phyloP scores from a whole-genome alignment of 2,113 vertebrate genomes.

The Ceyx margarethae region DNA sequence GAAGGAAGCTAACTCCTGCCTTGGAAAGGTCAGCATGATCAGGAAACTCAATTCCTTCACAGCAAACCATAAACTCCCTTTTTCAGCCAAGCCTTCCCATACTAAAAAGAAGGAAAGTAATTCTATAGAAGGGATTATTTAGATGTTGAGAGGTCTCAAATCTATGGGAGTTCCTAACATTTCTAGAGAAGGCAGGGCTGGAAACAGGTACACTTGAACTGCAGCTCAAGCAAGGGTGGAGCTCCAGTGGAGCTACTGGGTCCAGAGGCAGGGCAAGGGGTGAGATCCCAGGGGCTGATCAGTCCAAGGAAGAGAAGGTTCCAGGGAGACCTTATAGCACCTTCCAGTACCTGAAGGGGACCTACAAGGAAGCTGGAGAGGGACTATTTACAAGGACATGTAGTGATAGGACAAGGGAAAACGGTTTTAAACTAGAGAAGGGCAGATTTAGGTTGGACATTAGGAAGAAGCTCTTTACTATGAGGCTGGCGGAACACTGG shows the following conservation, averaged over 20 bases:
- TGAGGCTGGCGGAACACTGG: too few relatives aligned
- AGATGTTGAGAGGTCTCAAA: background rate
- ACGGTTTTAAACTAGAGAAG: too few relatives aligned
- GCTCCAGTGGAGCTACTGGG: background rate
- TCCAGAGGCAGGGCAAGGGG: background rate
- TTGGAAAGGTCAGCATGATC: conserved; percentile 5
- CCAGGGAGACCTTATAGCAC: too few relatives aligned
- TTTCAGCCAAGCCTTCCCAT: background rate
- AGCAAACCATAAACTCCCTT: background rate
- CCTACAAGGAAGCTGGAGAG: too few relatives aligned
- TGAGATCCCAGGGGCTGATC: background rate
- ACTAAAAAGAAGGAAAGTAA: background rate
- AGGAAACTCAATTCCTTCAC: background rate
- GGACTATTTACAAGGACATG: too few relatives aligned
- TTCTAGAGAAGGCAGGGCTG: background rate
- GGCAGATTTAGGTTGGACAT: too few relatives aligned
- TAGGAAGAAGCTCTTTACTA: too few relatives aligned
- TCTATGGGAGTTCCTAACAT: background rate
- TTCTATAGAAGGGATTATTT: background rate
- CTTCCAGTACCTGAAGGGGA: too few relatives aligned
- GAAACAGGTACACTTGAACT: background rate
- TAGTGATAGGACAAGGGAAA: too few relatives aligned
- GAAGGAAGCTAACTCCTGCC: background rate
- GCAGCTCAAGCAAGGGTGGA: background rate
- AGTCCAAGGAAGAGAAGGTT: too few relatives aligned